Conservation (phyloP, 53 echinoderm and acorn worm species). For the Paelopatides confundens region DNA sequence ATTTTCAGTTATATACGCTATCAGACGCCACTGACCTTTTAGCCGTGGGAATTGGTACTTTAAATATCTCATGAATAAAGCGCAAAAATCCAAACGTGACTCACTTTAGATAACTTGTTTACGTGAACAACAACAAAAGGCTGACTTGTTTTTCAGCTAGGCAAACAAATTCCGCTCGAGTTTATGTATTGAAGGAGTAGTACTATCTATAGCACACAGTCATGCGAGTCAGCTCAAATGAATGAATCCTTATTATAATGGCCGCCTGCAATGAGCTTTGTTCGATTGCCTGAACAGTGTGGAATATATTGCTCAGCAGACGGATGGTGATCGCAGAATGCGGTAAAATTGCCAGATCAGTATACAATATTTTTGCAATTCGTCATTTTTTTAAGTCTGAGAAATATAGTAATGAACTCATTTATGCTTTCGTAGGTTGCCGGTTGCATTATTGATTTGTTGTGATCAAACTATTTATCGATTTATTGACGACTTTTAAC, state of each 20-base stretch:
- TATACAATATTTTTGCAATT: neutral
- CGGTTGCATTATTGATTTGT: slow-evolving; percentile 5
- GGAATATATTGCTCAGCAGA: slow-evolving; percentile 7
- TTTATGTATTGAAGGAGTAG: slow-evolving; percentile 32
- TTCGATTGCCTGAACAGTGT: slow-evolving; percentile 6
- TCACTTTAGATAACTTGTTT: slow-evolving; percentile 51
- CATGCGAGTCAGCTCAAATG: slow-evolving; percentile 14
- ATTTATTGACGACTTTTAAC: slow-evolving; percentile 27
- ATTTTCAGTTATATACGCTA: neutral
- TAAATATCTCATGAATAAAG: slow-evolving; percentile 48
- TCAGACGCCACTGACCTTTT: slow-evolving; percentile 22
- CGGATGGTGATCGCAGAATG: neutral
- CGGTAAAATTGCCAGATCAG: neutral
- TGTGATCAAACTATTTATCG: slow-evolving; percentile 27
- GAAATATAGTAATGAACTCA: neutral
- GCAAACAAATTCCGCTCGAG: slow-evolving; percentile 49
- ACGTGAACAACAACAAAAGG: slow-evolving; percentile 39
- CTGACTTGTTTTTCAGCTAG: slow-evolving; percentile 33
- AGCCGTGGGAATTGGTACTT: slow-evolving; percentile 41
- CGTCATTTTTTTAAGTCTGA: neutral
- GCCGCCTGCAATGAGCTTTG: slow-evolving; percentile 40
- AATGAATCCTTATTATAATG: slow-evolving; percentile 45
- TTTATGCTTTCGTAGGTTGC: neutral
- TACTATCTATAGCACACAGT: slow-evolving; percentile 35
- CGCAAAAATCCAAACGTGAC: slow-evolving; percentile 44